Evolutionary conservation across 2,797 vertebrate genomes (phyloP).

Genomic region (Crossoptilon crossoptilon): DNA sequence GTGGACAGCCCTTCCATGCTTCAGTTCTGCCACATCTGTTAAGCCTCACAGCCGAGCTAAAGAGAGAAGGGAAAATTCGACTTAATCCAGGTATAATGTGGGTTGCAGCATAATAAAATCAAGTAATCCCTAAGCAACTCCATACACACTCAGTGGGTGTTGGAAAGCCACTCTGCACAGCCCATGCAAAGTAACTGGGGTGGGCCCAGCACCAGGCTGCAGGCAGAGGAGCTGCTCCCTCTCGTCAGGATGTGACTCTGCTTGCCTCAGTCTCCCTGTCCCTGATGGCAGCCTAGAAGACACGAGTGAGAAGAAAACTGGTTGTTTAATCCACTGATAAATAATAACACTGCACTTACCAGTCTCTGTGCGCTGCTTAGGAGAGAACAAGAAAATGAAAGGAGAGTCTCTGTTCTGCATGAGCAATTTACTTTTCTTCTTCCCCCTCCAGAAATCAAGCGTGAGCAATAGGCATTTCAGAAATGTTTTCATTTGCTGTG

Average conservation of each 20-base stretch:
- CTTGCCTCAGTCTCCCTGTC: background rate
- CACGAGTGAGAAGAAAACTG: background rate
- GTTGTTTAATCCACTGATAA: background rate
- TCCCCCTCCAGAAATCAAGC: background rate
- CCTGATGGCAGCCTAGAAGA: background rate
- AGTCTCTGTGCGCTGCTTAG: background rate
- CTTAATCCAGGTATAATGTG: background rate
- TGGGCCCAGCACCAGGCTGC: background rate
- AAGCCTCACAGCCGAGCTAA: background rate
- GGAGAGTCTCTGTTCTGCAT: background rate
- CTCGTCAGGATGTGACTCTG: background rate
- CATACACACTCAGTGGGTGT: accelerated
- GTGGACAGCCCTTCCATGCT: background rate
- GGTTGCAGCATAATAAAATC: background rate
- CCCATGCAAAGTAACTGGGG: background rate
- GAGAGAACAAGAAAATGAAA: conserved; percentile 10
- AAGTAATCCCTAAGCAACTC: background rate
- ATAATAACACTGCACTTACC: background rate
- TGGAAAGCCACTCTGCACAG: background rate
- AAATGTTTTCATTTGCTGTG: background rate
- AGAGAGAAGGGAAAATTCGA: background rate
- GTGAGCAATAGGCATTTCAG: background rate
- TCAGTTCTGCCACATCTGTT: background rate
- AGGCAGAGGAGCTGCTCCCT: background rate
- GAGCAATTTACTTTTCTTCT: background rate